A percentile compares a stretch with the other conserved stretches of the same genome.
These are phyloP conservation scores for Cariama cristata DNA, from an alignment of 2,113 vertebrate species.

Conservation along the genomic window DNA sequence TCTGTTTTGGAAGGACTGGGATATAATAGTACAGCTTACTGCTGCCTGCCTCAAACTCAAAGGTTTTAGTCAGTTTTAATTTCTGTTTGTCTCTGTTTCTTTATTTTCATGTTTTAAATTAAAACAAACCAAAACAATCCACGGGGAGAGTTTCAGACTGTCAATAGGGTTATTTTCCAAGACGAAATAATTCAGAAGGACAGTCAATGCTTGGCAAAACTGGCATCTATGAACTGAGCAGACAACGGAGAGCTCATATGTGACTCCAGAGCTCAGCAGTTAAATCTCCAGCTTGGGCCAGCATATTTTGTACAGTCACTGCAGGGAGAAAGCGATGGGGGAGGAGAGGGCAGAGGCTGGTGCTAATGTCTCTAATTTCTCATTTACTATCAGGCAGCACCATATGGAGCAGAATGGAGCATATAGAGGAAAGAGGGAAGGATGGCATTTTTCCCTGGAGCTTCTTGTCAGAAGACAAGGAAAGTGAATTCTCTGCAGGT, in stretches of 20 bases:
- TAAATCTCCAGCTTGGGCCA: slow-evolving; percentile 19
- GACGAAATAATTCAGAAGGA: background rate
- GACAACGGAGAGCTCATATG: background rate
- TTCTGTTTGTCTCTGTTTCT: background rate
- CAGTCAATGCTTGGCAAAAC: background rate
- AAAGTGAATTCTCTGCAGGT: slow-evolving; percentile 68
- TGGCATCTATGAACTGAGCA: background rate
- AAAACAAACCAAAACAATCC: background rate
- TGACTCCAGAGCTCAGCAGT: slow-evolving; percentile 1
- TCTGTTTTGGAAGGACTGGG: background rate
- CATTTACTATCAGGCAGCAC: slow-evolving; percentile 61
- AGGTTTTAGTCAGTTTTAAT: background rate
- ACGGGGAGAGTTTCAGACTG: background rate
- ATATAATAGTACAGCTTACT: background rate
- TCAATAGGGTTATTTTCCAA: background rate
- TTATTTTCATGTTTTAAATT: background rate
- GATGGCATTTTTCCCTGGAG: slow-evolving; percentile 50
- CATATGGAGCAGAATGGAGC: slow-evolving; percentile 47
- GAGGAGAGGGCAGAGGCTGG: slow-evolving; percentile 16
- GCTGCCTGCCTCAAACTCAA: background rate
- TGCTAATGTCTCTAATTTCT: slow-evolving; percentile 65
- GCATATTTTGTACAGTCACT: background rate
- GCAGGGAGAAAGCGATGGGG: background rate
- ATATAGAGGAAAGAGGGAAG: background rate
- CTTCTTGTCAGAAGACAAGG: slow-evolving; percentile 21